Evolutionary conservation across 2,797 vertebrate genomes (phyloP), one percentile per base, ranked within the genome.

Genomic region (Aythya fuligula): DNA sequence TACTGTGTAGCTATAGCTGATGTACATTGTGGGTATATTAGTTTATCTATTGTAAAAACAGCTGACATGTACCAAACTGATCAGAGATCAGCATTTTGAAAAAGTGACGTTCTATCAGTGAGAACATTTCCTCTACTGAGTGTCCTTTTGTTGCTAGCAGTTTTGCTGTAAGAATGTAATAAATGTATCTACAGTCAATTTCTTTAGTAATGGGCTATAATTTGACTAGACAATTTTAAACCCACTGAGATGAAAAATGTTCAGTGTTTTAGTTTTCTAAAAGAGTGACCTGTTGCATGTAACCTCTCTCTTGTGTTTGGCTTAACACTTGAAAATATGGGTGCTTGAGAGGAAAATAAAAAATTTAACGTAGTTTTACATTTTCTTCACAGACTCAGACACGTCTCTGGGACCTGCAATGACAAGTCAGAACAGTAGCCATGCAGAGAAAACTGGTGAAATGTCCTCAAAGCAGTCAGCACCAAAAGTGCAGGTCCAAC

Each of bases 401-500:
- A 93, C 96, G 79, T 97, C 94, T 93, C 66, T 95, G 95, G 95
- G 96, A 97, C 96, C 91, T 98, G 99, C 99, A 97, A 99, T 99
- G 99, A 99, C 98, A 98, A 99, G 98, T 98, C 98, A 88, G 98
- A 98, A 98, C 97, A 98, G 98, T 95, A 98, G 98, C 98, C 98
- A 99, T 99, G 99, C 98, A 98, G 98, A 99, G 87, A 98, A 98
- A 97, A 96, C 96, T 91, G 97, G 93, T 97, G 98, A 98, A 93
- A 97, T 98, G 97, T 97, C 98, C 81, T 98, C 98, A 92, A 98
- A 98, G 97, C 98, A 98, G 51, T 98, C 98, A 24, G 90, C 98
- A 25, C 98, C 99, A 89, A 99, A 99, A 98, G 98, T 99, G 97
- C 98, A 99, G 87, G 99, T 99, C 90, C 99, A 99, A 75, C 98